A percentile compares a stretch with the other conserved stretches of the same genome.
These are phyloP conservation scores for Coleophora deauratella DNA, from an alignment of 2,888 invertebrate genomes.

Conservation along the genomic window DNA sequence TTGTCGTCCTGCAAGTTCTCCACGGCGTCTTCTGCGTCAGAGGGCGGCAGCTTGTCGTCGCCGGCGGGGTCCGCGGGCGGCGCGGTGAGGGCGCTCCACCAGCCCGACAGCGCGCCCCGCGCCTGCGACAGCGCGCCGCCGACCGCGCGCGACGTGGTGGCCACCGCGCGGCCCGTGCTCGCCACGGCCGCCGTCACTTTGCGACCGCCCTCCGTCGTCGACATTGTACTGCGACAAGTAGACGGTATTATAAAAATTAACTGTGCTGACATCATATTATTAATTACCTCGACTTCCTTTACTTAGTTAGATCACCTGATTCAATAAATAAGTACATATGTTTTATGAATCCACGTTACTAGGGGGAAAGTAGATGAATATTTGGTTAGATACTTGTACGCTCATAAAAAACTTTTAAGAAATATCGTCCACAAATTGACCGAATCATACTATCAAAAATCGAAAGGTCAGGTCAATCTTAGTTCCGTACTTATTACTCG, in stretches of 20 bases:
- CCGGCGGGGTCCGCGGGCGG: conserved; percentile 22
- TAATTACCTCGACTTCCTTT: no score
- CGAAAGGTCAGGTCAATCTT: no score
- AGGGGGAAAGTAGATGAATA: no score
- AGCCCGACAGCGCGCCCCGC: conserved; percentile 87
- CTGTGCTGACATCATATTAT: no score
- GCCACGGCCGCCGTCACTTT: conserved; percentile 95
- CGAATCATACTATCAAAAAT: no score
- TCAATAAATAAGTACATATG: no score
- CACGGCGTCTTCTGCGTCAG: conserved; percentile 31
- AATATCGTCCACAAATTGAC: no score
- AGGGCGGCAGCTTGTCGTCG: conserved; percentile 11
- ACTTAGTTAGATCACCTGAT: no score
- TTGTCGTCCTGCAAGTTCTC: conserved; percentile 25
- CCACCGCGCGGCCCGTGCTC: conserved; percentile 92
- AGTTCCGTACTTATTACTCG: no score
- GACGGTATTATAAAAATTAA: neutral
- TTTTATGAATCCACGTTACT: no score
- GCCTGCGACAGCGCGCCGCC: conserved; percentile 93
- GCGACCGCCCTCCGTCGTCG: conserved; percentile 93
- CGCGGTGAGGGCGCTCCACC: conserved; percentile 81
- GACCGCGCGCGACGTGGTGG: conserved; percentile 60
- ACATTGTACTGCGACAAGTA: conserved; percentile 85
- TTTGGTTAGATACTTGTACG: no score
- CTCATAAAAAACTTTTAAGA: no score